A percentile compares a stretch with the other conserved stretches of the same genome.
Evolutionary conservation across 37 sponge, comb jelly and placozoan species (phyloP).

Genomic region (Hexactinellida sp.): DNA sequence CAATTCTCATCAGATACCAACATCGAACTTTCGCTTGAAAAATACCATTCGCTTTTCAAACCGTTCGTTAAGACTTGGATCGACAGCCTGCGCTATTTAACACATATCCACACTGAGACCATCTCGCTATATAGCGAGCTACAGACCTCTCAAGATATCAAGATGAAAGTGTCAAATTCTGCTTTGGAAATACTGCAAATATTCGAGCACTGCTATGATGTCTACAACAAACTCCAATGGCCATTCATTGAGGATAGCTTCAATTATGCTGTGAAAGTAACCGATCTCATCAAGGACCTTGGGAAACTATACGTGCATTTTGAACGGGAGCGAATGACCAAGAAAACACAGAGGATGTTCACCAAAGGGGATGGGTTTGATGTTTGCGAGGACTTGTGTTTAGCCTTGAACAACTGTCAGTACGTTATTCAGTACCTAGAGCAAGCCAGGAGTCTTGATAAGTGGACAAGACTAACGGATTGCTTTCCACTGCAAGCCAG

Average conservation of each 20-base stretch:
- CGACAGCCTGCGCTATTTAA: not conserved
- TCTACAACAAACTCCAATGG: not conserved
- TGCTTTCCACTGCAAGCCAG: slow-evolving; percentile 9
- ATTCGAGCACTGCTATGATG: not conserved
- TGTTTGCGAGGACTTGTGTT: not conserved
- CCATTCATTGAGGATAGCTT: slow-evolving; percentile 3
- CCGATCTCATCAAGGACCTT: not conserved
- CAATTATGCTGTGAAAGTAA: not conserved
- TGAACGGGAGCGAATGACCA: not conserved
- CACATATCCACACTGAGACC: not conserved
- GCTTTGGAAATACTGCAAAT: not conserved
- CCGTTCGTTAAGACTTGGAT: not conserved
- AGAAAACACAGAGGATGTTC: not conserved
- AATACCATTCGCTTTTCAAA: not conserved
- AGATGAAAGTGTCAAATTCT: not conserved
- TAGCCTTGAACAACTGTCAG: slow-evolving; percentile 1
- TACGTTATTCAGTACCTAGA: not conserved
- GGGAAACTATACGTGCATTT: not conserved
- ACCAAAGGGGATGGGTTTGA: slow-evolving; percentile 1
- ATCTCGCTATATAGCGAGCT: not conserved
- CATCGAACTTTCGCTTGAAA: slow-evolving; percentile 10
- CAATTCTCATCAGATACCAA: slow-evolving; percentile 3
- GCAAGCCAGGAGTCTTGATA: not conserved
- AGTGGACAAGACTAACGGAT: slow-evolving; percentile 14
- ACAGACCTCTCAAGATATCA: not conserved